Base-by-base conservation (phyloP, 2,888 invertebrate species). In the Stratiomys singularior region DNA sequence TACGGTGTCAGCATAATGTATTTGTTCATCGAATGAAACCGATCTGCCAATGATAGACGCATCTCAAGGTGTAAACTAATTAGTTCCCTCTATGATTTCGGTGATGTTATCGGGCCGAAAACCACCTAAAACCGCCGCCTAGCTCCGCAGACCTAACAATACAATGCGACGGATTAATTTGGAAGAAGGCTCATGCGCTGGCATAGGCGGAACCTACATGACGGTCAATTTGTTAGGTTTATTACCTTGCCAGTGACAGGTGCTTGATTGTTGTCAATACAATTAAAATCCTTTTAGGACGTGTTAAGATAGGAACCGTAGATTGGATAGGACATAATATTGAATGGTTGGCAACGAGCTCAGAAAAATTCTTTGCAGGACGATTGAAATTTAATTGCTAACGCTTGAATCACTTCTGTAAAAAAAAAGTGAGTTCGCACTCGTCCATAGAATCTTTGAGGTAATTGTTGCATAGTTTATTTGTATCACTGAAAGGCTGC, bases 31-130 rank as follows among this genome's bases (percentile, higher is more conserved):
- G 64, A 64, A 76, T 76, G 76, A 78, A 78, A 76, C 71, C 28
- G 64, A 78, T 78, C 76, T 56, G 58, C 28, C 52, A 74, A 66
- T 28, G 64, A 74, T 64, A 64, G 64, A 23, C 15, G 18, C 23
- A 5, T 66, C 67, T 56, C 74, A 78, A 78, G 78, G 78, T 78
- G 78, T 78, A 78, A 78, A 78, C 64, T 78, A 78, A 78, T 78
- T 78, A 78, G 78, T 66, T 28, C 23, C 66, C 44, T 78, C 76
- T 52, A 74, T 78, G 72, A 74, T 78, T 44, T 58, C 67, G 25
- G 52, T 27, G 67, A 78, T 76, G 46, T 9, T 64, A 76, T 64
- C 76, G 4, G 25, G 30, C 52, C 13, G 15, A 30, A 30, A 72
- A 28, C 58, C 58, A 25, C 69, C 69, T 69, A 69, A 67, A n/a